Evolutionary conservation across 2,888 invertebrate genomes (phyloP).

Genomic region (Pilophorus perplexus): DNA sequence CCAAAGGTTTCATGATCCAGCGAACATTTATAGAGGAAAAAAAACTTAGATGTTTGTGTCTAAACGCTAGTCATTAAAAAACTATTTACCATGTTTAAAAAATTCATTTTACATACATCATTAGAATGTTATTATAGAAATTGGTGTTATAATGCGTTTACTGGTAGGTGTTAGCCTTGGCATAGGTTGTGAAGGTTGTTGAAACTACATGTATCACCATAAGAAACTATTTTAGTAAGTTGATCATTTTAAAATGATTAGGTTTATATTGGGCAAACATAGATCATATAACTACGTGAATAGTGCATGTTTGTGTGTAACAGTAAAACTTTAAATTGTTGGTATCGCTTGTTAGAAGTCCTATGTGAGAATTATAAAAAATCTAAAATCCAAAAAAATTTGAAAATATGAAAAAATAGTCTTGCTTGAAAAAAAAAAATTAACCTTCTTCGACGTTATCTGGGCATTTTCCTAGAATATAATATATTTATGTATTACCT

Average conservation of each 20-base stretch:
- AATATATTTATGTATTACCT: constrained; percentile 20
- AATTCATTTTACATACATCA: constrained; percentile 28
- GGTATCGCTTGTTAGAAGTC: constrained; percentile 43
- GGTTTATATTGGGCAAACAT: constrained; percentile 14
- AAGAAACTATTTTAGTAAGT: constrained; percentile 29
- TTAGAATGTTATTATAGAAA: constrained; percentile 33
- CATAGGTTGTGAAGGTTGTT: constrained; percentile 36
- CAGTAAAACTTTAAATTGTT: constrained; percentile 37
- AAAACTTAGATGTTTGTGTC: constrained; percentile 28
- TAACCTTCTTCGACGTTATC: constrained; percentile 32
- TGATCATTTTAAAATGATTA: constrained; percentile 22
- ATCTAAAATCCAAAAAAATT: constrained; percentile 26
- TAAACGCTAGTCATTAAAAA: constrained; percentile 19
- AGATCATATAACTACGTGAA: constrained; percentile 29
- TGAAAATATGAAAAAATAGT: constrained; percentile 16
- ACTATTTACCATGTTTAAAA: constrained; percentile 21
- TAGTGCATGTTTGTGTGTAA: constrained; percentile 41
- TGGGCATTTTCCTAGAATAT: constrained; percentile 10
- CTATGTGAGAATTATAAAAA: constrained; percentile 43
- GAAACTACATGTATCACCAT: constrained; percentile 25
- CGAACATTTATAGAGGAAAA: constrained; percentile 34
- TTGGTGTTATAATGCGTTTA: constrained; percentile 31
- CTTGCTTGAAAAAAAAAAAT: constrained; percentile 39
- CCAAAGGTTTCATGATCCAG: constrained; percentile 43
- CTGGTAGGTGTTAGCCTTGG: constrained; percentile 29